A percentile compares a stretch with the other conserved stretches of the same genome.
Evolutionary conservation across 2,888 invertebrate species (phyloP).

Genomic region (Macrosoma leucophasiata): DNA sequence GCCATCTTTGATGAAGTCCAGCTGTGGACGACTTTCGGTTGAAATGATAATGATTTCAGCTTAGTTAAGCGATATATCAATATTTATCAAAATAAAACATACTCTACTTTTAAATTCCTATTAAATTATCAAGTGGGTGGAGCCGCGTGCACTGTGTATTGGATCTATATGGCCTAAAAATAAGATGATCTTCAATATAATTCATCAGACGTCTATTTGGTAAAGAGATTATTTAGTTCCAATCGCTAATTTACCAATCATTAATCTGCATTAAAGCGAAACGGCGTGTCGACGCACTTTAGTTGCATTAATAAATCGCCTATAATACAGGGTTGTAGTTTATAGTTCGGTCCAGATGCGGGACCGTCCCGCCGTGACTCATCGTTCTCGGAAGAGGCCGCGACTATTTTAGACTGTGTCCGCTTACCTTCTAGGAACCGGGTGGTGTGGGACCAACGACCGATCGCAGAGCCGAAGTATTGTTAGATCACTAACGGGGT

Average conservation of each 20-base stretch:
- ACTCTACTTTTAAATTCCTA: too few species aligned
- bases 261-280: slow-evolving; percentile 19
- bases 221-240: slow-evolving; percentile 1
- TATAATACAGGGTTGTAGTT: slow-evolving; percentile 31
- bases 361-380: slow-evolving; percentile 64
- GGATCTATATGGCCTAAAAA: too few species aligned
- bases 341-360: slow-evolving; percentile 60
- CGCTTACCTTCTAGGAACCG: slow-evolving; percentile 74
- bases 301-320: slow-evolving; percentile 37
- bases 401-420: slow-evolving; percentile 72
- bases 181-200: too few species aligned
- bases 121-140: too few species aligned
- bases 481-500: slow-evolving; percentile 68
- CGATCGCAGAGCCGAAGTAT: slow-evolving; percentile 64
- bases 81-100: too few species aligned
- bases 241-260: too few species aligned
- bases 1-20: too few species aligned
- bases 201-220: too few species aligned
- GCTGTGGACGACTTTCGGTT: too few species aligned
- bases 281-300: slow-evolving; percentile 25
- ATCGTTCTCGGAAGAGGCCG: slow-evolving; percentile 67
- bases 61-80: too few species aligned
- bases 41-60: too few species aligned
- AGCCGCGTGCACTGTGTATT: too few species aligned
- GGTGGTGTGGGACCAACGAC: slow-evolving; percentile 68